Evolutionary conservation across 2,797 vertebrate species (phyloP).

Genomic region (Arnoldichthys spilopterus): DNA sequence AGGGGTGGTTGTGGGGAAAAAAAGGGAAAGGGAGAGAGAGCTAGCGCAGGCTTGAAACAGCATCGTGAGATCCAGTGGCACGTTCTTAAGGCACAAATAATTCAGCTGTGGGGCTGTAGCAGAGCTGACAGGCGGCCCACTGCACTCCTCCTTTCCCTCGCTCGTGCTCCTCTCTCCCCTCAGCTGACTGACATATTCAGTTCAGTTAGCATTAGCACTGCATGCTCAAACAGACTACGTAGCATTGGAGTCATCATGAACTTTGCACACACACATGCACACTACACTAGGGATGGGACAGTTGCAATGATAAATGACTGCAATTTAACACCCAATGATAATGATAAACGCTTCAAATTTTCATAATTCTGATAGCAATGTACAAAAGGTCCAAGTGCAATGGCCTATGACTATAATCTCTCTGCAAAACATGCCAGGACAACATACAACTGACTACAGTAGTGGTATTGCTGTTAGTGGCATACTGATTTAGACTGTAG

Average conservation of each 20-base stretch:
- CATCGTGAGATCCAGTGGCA: constrained; percentile 30
- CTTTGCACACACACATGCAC: constrained; percentile 34
- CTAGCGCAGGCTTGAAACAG: neutral
- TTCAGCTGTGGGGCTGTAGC: constrained; percentile 15
- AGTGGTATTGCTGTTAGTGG: too few species aligned
- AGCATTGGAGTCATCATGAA: constrained; percentile 56
- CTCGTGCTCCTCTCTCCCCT: constrained; percentile 26
- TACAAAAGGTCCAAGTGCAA: too few species aligned
- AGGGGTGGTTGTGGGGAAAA: constrained; percentile 3
- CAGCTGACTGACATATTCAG: constrained; percentile 75
- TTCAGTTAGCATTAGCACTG: constrained; percentile 63
- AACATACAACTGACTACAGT: too few species aligned
- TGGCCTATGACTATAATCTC: too few species aligned
- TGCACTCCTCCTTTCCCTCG: constrained; percentile 31
- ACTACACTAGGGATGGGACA: neutral
- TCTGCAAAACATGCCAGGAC: too few species aligned
- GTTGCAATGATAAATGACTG: neutral
- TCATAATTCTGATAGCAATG: neutral
- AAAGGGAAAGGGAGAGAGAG: constrained; percentile 38
- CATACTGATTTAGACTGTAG: too few species aligned
- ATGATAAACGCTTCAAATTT: neutral
- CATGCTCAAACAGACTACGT: constrained; percentile 68
- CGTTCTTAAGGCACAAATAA: constrained; percentile 40
- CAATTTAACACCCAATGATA: neutral
- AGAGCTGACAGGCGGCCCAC: constrained; percentile 23